A percentile compares a stretch with the other conserved stretches of the same genome.
Conservation (phyloP, 2,797 vertebrate species). For the Xenopus petersii region DNA sequence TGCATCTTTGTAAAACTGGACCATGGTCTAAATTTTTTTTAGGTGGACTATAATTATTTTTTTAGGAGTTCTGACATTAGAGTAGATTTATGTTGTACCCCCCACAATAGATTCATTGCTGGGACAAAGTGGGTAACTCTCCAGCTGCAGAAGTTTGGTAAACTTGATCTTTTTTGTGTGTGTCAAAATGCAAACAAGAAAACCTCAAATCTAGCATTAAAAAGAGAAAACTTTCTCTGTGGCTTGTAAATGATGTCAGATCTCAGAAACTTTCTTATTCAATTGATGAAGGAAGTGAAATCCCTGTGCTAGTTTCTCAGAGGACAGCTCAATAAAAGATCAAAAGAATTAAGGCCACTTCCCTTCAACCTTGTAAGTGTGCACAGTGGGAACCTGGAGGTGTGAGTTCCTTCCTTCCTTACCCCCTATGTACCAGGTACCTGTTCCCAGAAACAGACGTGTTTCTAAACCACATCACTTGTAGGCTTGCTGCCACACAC, state of each 20-base stretch:
- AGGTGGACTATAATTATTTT: too few species aligned
- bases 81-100: too few species aligned
- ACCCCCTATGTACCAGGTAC: constrained; percentile 37
- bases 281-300: constrained; percentile 44
- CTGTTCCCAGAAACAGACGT: constrained; percentile 53
- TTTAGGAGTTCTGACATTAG: too few species aligned
- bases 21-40: too few species aligned
- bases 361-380: constrained; percentile 18
- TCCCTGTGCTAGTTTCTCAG: constrained; percentile 43
- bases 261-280: constrained; percentile 35
- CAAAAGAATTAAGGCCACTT: constrained; percentile 33
- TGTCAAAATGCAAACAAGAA: constrained; percentile 24
- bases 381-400: constrained; percentile 37
- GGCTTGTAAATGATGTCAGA: constrained; percentile 42
- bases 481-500: constrained; percentile 49
- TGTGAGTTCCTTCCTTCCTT: constrained; percentile 54
- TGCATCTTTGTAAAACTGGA: too few species aligned
- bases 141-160: not conserved
- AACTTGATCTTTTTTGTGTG: constrained; percentile 9
- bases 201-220: constrained; percentile 36
- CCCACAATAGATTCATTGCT: too few species aligned
- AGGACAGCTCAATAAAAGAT: constrained; percentile 20
- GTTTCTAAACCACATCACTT: constrained; percentile 46
- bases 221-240: constrained; percentile 42
- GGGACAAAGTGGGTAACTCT: too few species aligned